A percentile compares a stretch with the other conserved stretches of the same genome.
Conservation (phyloP, 2,113 vertebrate species). For the Syngnathoides biaculeatus region DNA sequence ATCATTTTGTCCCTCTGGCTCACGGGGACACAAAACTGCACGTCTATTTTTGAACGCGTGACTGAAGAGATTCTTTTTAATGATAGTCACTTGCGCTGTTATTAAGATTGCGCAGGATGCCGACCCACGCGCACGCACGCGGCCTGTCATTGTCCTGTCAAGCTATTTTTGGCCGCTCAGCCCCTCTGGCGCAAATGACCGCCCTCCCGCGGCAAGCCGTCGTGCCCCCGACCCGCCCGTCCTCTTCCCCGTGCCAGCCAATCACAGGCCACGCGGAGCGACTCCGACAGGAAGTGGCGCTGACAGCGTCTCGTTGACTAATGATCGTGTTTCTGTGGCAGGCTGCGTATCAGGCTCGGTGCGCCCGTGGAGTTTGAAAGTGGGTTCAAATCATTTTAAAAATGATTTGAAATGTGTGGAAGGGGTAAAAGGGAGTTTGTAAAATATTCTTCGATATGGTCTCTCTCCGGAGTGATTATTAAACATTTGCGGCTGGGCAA, state of each 20-base stretch:
- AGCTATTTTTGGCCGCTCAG: slow-evolving; percentile 63
- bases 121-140: slow-evolving; percentile 19
- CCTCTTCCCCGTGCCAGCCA: slow-evolving; percentile 33
- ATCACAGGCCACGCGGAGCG: slow-evolving; percentile 28
- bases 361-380: not conserved
- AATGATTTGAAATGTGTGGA: too few relatives aligned
- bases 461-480: too few relatives aligned
- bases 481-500: too few relatives aligned
- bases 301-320: slow-evolving; percentile 66
- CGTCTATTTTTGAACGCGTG: slow-evolving; percentile 45
- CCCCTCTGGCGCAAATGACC: slow-evolving; percentile 42
- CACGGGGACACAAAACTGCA: slow-evolving; percentile 16
- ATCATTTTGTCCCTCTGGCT: not conserved
- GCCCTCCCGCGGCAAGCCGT: slow-evolving; percentile 47
- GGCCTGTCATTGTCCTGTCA: slow-evolving; percentile 66
- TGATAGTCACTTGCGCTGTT: slow-evolving; percentile 55
- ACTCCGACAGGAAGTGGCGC: slow-evolving; percentile 48
- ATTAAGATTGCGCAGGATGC: slow-evolving; percentile 63
- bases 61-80: slow-evolving; percentile 58
- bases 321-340: slow-evolving; percentile 48
- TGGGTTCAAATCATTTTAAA: too few relatives aligned
- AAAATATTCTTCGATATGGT: too few relatives aligned
- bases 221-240: slow-evolving; percentile 39
- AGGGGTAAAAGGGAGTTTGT: too few relatives aligned
- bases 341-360: slow-evolving; percentile 31